Evolutionary conservation across 1,140 invertebrate species (phyloP).

Genomic region (Drosophila aff.): DNA sequence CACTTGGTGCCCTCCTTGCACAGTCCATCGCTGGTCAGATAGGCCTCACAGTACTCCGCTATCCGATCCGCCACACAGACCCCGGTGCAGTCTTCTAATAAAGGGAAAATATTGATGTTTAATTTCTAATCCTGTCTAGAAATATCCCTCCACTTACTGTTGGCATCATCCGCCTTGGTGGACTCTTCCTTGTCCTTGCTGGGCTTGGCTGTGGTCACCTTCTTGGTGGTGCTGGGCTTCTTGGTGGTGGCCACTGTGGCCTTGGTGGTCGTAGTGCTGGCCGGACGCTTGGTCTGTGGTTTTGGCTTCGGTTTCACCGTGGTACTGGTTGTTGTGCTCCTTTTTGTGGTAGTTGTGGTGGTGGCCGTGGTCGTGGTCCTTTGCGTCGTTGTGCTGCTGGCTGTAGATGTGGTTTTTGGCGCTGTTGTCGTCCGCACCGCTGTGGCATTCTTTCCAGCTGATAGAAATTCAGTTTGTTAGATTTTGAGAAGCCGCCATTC

Average conservation of each 20-base stretch:
- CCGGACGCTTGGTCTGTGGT: slow-evolving; percentile 72
- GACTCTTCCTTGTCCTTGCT: slow-evolving; percentile 64
- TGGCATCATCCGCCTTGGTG: slow-evolving; percentile 58
- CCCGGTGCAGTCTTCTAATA: slow-evolving; percentile 88
- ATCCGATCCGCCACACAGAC: slow-evolving; percentile 93
- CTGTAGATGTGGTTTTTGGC: slow-evolving; percentile 62
- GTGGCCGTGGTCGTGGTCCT: slow-evolving; percentile 71
- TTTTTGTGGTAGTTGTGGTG: slow-evolving; percentile 74
- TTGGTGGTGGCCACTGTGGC: slow-evolving; percentile 74
- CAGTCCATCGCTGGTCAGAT: slow-evolving; percentile 89
- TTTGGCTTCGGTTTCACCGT: slow-evolving; percentile 77
- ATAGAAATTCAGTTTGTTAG: neutral
- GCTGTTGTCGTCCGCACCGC: slow-evolving; percentile 47
- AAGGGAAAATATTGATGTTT: too few relatives aligned
- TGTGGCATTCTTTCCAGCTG: slow-evolving; percentile 64
- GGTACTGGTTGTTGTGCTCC: slow-evolving; percentile 77
- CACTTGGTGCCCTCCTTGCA: slow-evolving; percentile 90
- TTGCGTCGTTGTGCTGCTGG: slow-evolving; percentile 85
- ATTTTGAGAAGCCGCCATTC: neutral
- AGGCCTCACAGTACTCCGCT: slow-evolving; percentile 93
- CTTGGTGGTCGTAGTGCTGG: slow-evolving; percentile 82
- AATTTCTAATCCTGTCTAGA: neutral
- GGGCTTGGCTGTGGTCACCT: slow-evolving; percentile 53
- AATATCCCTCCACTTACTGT: slow-evolving; percentile 45
- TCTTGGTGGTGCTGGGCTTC: slow-evolving; percentile 71